These are phyloP conservation scores for Rotaria socialis DNA, from an alignment of 2,888 invertebrate genomes.

Conservation along the genomic window DNA sequence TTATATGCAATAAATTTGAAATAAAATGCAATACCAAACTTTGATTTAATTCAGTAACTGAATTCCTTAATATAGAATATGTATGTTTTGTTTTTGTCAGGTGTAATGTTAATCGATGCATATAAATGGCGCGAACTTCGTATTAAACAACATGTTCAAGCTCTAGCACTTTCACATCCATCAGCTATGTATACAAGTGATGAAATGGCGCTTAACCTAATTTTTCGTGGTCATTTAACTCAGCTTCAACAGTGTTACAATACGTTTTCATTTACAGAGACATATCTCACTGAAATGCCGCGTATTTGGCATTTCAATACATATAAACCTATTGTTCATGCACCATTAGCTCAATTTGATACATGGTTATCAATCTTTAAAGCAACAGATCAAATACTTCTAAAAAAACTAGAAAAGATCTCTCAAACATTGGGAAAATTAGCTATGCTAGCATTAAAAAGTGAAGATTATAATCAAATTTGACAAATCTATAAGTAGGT, in stretches of 20 bases:
- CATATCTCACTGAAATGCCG: neutral
- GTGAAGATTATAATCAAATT: neutral
- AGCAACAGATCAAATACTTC: neutral
- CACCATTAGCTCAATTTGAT: neutral
- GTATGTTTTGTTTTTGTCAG: neutral
- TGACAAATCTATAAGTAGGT: too few species aligned
- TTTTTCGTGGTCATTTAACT: neutral
- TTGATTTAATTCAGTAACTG: too few species aligned
- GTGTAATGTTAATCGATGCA: neutral
- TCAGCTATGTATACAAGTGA: neutral
- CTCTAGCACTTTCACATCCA: neutral
- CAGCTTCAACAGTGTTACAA: neutral
- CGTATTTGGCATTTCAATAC: constrained; percentile 5
- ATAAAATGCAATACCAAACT: too few species aligned
- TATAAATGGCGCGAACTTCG: neutral
- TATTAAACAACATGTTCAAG: neutral
- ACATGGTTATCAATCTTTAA: neutral
- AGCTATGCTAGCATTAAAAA: neutral
- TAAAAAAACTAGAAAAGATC: neutral
- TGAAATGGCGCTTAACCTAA: neutral
- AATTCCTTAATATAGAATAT: too few species aligned
- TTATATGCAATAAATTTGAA: too few species aligned
- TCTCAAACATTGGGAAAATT: neutral
- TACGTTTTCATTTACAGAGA: neutral
- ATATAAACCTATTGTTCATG: neutral